Percentiles rank a stretch among this genome's conserved stretches.
phyloP scores from a whole-genome alignment of 2,888 invertebrate species.

The Syrista parreyssii region DNA sequence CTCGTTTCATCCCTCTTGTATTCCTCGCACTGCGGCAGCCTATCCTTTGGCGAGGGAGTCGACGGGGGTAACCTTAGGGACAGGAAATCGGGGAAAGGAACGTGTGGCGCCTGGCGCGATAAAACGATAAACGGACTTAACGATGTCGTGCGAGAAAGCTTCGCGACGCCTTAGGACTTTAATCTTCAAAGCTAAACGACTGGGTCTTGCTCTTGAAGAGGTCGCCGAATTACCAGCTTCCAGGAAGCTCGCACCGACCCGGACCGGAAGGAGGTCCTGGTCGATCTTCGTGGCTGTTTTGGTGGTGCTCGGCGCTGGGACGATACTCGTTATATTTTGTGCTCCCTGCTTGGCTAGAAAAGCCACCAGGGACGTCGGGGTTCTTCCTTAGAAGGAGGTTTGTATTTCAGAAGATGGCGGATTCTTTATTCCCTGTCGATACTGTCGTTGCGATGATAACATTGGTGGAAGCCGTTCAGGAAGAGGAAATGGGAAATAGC shows the following conservation, averaged over 20 bases:
- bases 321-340: conserved; percentile 45
- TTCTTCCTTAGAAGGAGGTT: not conserved
- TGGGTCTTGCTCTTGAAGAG: conserved; percentile 47
- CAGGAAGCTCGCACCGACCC: conserved; percentile 44
- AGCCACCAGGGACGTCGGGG: conserved; percentile 10
- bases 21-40: not conserved
- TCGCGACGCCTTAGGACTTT: conserved; percentile 48
- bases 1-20: not conserved
- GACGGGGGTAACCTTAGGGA: not conserved
- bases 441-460: not conserved
- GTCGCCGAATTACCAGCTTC: conserved; percentile 46
- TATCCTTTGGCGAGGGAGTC: not conserved
- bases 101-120: conserved; percentile 8
- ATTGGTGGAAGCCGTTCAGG: not conserved
- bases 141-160: conserved; percentile 55
- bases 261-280: conserved; percentile 38
- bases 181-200: conserved; percentile 46
- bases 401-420: not conserved
- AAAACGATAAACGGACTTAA: conserved; percentile 18
- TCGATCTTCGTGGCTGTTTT: conserved; percentile 39
- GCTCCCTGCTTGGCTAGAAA: conserved; percentile 43
- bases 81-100: not conserved
- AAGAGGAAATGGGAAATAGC: not conserved
- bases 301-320: conserved; percentile 40
- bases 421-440: not conserved